Evolutionary conservation across 2,888 invertebrate genomes (phyloP).

Genomic region (Argyresthia goedartella): DNA sequence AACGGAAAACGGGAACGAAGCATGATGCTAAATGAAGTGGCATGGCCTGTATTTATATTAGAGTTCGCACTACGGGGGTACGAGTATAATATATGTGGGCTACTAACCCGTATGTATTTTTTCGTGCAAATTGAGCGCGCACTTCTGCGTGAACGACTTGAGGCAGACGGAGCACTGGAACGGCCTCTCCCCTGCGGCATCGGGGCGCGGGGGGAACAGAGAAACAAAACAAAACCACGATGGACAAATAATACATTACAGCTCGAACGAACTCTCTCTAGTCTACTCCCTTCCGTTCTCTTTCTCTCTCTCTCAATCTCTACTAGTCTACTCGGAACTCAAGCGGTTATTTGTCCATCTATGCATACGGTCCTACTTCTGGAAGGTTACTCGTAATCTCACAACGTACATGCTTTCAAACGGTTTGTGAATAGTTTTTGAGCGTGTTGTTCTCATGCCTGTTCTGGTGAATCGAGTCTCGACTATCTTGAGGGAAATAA

Average conservation of each 20-base stretch:
- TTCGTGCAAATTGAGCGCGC: conserved; percentile 74
- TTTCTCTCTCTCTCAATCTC: conserved; percentile 11
- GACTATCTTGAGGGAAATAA: conserved; percentile 14
- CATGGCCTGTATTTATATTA: background rate
- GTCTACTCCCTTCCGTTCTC: background rate
- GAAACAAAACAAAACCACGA: conserved; percentile 71
- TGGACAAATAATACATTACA: conserved; percentile 59
- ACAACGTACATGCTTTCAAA: conserved; percentile 65
- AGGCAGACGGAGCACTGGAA: conserved; percentile 74
- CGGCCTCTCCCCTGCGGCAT: conserved; percentile 71
- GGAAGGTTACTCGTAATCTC: conserved; percentile 48
- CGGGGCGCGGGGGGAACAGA: conserved; percentile 52
- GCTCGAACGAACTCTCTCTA: background rate
- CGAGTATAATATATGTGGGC: conserved; percentile 65
- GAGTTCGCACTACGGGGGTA: conserved; percentile 21
- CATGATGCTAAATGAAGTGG: conserved; percentile 55
- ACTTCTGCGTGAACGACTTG: conserved; percentile 75
- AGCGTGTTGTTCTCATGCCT: conserved; percentile 53
- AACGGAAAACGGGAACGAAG: conserved; percentile 62
- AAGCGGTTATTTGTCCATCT: conserved; percentile 62
- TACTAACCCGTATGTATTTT: conserved; percentile 74
- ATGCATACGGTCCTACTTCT: conserved; percentile 45
- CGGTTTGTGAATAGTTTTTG: conserved; percentile 72
- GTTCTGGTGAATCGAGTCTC: conserved; percentile 5
- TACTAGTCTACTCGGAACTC: conserved; percentile 10